Percentiles rank a stretch among this genome's conserved stretches.
phyloP scores from a whole-genome alignment of 2,797 vertebrate species.

The Diceros bicornis region DNA sequence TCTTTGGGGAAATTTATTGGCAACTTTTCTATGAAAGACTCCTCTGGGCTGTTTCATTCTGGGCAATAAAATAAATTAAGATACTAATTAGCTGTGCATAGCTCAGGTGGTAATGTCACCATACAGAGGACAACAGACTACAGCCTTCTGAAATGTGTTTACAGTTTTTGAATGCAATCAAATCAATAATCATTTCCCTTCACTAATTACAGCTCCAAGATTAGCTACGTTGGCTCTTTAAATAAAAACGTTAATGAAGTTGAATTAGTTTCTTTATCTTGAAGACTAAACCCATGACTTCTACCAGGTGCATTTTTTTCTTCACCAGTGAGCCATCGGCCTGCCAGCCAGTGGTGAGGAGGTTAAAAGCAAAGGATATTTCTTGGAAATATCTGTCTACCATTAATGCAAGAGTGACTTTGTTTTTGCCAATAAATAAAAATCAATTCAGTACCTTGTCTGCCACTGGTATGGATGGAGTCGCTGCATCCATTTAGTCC shows the following conservation, averaged over 20 bases:
- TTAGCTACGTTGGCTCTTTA: conserved; percentile 41
- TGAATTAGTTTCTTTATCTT: conserved; percentile 33
- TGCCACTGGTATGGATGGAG: conserved; percentile 59
- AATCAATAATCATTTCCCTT: conserved; percentile 68
- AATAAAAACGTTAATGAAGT: conserved; percentile 65
- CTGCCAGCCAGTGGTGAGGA: conserved; percentile 19
- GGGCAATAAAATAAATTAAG: conserved; percentile 84
- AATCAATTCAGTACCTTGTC: conserved; percentile 56
- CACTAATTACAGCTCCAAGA: conserved; percentile 70
- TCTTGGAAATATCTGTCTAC: conserved; percentile 66
- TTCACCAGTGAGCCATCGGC: background rate
- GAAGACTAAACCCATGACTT: conserved; percentile 51
- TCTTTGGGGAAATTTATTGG: conserved; percentile 77
- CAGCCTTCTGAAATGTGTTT: conserved; percentile 76
- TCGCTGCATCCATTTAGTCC: conserved; percentile 11
- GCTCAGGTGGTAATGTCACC: conserved; percentile 70
- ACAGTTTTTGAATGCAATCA: conserved; percentile 78
- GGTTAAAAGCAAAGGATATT: conserved; percentile 64
- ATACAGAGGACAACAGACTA: background rate
- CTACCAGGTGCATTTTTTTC: background rate
- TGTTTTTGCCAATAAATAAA: conserved; percentile 70
- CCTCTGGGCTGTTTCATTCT: conserved; percentile 76
- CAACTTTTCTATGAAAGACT: conserved; percentile 81
- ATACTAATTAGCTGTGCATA: conserved; percentile 77
- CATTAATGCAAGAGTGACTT: conserved; percentile 36